Percentiles rank a stretch among this genome's conserved stretches.
Conservation (phyloP, 2,113 vertebrate genomes). For the Bubo bubo region DNA sequence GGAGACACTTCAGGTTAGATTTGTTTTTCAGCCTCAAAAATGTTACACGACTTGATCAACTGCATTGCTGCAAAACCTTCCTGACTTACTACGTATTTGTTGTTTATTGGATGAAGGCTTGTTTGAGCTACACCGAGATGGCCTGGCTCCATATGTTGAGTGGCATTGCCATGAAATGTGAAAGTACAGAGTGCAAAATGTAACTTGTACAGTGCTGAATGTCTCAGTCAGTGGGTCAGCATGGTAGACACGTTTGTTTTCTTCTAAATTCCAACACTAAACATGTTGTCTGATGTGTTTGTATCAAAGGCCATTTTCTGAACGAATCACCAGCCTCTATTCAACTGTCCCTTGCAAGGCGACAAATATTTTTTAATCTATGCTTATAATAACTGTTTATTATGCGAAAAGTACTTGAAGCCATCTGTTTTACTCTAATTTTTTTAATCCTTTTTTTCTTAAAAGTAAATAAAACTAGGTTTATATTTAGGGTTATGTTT, state of each 20-base stretch:
- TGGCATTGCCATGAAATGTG: background rate
- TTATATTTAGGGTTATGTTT: conserved; percentile 60
- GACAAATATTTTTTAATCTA: conserved; percentile 21
- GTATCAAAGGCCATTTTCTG: background rate
- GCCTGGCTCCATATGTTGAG: background rate
- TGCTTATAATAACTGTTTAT: background rate
- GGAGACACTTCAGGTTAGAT: background rate
- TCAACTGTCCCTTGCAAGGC: conserved; percentile 10
- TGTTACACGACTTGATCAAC: background rate
- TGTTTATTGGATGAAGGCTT: background rate
- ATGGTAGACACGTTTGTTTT: background rate
- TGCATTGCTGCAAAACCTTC: background rate
- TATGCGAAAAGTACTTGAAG: conserved; percentile 43
- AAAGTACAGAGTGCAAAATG: background rate
- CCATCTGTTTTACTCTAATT: conserved; percentile 27
- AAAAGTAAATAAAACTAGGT: conserved; percentile 39
- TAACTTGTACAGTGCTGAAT: background rate
- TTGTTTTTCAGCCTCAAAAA: background rate
- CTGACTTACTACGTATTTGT: background rate
- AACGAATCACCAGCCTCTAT: background rate
- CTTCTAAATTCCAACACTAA: background rate
- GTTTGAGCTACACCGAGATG: background rate
- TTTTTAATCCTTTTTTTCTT: conserved; percentile 31
- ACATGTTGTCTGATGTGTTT: background rate
- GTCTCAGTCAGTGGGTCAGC: background rate